Percentiles rank a stretch among this genome's conserved stretches.
Conservation (phyloP, 2,888 invertebrate genomes). For the Rhingia campestris region DNA sequence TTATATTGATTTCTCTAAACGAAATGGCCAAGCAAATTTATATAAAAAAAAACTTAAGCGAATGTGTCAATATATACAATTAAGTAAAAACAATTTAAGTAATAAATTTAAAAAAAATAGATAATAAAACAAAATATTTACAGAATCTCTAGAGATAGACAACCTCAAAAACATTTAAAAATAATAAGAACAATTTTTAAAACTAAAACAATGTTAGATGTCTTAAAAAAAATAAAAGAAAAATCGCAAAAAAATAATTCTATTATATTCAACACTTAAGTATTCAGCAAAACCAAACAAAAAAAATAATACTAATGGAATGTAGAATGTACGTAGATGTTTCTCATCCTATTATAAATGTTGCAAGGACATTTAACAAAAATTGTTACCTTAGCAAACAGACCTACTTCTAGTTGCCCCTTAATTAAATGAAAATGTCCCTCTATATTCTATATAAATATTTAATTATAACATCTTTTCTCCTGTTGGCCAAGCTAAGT, state of each 20-base stretch:
- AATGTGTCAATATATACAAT: constrained; percentile 68
- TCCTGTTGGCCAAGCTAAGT: constrained; percentile 70
- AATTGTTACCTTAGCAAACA: constrained; percentile 20
- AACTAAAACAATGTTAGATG: constrained; percentile 65
- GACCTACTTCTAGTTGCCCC: constrained; percentile 26
- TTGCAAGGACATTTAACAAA: constrained; percentile 33
- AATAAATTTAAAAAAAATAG: constrained; percentile 18
- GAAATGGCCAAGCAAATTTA: constrained; percentile 53
- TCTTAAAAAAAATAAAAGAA: constrained; percentile 36
- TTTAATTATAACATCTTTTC: constrained; percentile 45
- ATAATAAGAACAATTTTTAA: constrained; percentile 46
- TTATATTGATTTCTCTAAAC: constrained; percentile 36
- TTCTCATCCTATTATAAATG: constrained; percentile 55
- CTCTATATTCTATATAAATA: constrained; percentile 58
- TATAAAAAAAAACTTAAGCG: constrained; percentile 32
- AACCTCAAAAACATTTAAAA: constrained; percentile 21
- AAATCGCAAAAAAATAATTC: constrained; percentile 12
- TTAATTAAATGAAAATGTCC: constrained; percentile 45
- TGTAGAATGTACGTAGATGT: constrained; percentile 68
- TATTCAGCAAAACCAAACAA: constrained; percentile 35
- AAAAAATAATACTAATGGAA: constrained; percentile 40
- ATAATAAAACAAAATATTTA: constrained; percentile 52
- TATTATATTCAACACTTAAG: constrained; percentile 48
- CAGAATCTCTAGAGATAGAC: constrained; percentile 24
- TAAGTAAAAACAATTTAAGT: constrained; percentile 35